Conservation (phyloP, 30 jellyfish, hydroid and myxozoan genomes). For the Pseudorhiza aurosa region DNA sequence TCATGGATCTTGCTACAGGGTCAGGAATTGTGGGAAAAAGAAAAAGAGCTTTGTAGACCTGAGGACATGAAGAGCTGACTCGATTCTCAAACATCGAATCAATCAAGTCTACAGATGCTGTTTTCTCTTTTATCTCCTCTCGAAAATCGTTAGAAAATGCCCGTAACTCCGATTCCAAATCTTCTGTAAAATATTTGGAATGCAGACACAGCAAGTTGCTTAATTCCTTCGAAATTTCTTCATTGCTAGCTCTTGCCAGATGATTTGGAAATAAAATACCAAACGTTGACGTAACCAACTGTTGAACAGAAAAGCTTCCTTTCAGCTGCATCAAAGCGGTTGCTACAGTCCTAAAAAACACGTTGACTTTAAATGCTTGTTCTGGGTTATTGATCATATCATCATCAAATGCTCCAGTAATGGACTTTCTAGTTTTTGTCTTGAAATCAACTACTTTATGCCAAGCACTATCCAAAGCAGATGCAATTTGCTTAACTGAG, state of each 20-base stretch:
- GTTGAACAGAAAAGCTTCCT: conserved; percentile 6
- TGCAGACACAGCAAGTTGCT: neutral
- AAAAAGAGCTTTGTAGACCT: conserved; percentile 8
- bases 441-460: conserved; percentile 3
- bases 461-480: conserved; percentile 22
- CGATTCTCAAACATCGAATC: conserved; percentile 3
- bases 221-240: neutral
- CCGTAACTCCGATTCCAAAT: too few species aligned
- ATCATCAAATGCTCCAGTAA: conserved; percentile 12
- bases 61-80: too few species aligned
- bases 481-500: conserved; percentile 9
- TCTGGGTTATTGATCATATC: conserved; percentile 2
- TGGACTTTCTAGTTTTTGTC: conserved; percentile 1
- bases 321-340: conserved; percentile 9
- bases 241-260: conserved; percentile 9
- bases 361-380: conserved; percentile 14
- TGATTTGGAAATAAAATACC: conserved; percentile 10
- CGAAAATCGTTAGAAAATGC: conserved; percentile 10
- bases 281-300: conserved; percentile 10
- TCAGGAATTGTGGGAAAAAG: conserved; percentile 25
- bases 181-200: neutral
- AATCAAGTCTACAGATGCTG: neutral
- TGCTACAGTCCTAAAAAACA: conserved; percentile 9
- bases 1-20: conserved; percentile 8
- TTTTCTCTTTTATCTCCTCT: conserved; percentile 2